Base-by-base conservation (phyloP, 2,113 vertebrate genomes). In the Thalassoma bifasciatum region DNA sequence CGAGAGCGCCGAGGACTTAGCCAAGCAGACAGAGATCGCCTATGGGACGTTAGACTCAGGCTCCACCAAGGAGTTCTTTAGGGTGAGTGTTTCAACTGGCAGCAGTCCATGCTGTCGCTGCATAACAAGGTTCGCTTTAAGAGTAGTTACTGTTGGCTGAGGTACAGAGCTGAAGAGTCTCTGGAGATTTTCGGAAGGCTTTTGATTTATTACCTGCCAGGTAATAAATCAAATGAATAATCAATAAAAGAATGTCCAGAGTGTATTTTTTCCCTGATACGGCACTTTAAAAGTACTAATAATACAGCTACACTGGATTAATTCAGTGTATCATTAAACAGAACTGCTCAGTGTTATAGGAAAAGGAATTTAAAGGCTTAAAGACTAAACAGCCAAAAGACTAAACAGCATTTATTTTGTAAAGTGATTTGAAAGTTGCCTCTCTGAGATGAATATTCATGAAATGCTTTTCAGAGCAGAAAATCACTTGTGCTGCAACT, bases 31-130 rank as follows among this genome's bases (percentile, higher is more conserved):
- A 0, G 97, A 99, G 93, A 99, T 99, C 66, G 97, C 97, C 73
- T 99, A 99, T 70, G 97, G 97, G 67, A 99, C 97, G 34, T 89
- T 99, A 93, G 97, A 99, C 93, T 98, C 97, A 21, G 97, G 97
- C 79, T 99, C 97, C 85, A 99, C 97, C 73, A 99, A 99, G 95
- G 97, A 99, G 93, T 99, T 99, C 93, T 99, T 99, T 91, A 95
- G 97, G 95, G 95, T 97, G 93, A 96, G 96, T 86, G 61, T 64
- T 52, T 62, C 21, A 8, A 0, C 60, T 49, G 57, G 36, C 54
- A 53, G 61, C 61, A 57, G 5, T 53, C 40, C 42, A 14, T 64
- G 46, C 72, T 75, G n/a, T 62, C 24, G 5, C 62, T 66, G 24
- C 58, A 30, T 42, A 65, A 52, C 23, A 0, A 7, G 50, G 23